Evolutionary conservation across 2,113 vertebrate genomes (phyloP), one percentile per base, ranked within the genome.

Genomic region (Entelurus aequoreus): DNA sequence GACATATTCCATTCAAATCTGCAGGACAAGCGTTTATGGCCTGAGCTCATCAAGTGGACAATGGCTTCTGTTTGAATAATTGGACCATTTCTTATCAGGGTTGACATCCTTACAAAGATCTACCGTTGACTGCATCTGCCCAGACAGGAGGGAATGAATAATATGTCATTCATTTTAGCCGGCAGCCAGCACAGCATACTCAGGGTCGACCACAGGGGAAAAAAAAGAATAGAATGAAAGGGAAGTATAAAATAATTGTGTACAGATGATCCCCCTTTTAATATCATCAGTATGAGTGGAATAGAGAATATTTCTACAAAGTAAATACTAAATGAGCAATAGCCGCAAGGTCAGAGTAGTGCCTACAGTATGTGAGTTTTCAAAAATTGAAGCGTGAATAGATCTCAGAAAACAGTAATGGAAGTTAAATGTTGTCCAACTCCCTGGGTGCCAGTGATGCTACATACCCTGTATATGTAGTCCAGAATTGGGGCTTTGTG

Each of bases 391-490:
- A 75, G 62, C 65, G 68, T 15, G 10, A 19, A 2, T 10, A 60
- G 38, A 21, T 55, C 66, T 46, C 37, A 61, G 38, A 42, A 19
- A 10, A 54, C 7, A 42, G 61, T 11, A 8, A 12, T 48, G 56
- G 62, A 65, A 37, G 21, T 40, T 8, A 62, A 21, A 13, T 5
- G 60, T 8, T 62, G 47, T 51, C 42, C 64, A 54, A 36, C 15
- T 35, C 42, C 12, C 4, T 21, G 21, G 36, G 7, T 75, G 56
- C 38, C 15, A 49, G 11, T 4, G 21, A 46, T 8, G 16, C 40
- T 61, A 93, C 94, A 86, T 78, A 99, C 97, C 87, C 97, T 94
- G 87, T 99, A 99, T 73, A 98, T 94, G 74, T 96, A 95, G 86
- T 96, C 95, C 72, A 99, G 85, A n/a, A 99, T 75, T 1, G 94